Conservation (phyloP, 2,888 invertebrate genomes). For the Cremastinae sp. region DNA sequence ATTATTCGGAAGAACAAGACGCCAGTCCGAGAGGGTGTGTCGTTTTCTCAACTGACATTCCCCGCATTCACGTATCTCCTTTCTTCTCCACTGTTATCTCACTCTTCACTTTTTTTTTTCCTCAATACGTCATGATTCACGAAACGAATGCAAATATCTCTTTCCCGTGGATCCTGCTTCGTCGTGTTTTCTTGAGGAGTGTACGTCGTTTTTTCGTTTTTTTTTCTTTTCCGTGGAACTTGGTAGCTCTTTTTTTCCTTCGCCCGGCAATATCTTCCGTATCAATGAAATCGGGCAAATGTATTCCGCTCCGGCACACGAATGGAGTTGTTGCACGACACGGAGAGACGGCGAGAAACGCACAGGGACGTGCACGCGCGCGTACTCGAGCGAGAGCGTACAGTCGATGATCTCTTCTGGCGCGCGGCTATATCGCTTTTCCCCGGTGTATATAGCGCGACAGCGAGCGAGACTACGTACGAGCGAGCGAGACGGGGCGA, state of each 20-base stretch:
- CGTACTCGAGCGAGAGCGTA: conserved; percentile 29
- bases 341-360: conserved; percentile 14
- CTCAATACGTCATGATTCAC: no score
- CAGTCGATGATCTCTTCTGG: conserved; percentile 57
- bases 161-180: neutral
- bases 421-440: conserved; percentile 21
- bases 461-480: conserved; percentile 2
- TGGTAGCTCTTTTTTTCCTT: neutral
- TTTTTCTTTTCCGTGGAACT: conserved; percentile 3
- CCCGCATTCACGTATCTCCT: no score
- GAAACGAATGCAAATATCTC: no score
- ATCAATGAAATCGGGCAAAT: conserved; percentile 46
- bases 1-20: no score
- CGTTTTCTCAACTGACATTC: no score
- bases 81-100: no score
- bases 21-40: no score
- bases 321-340: conserved; percentile 31
- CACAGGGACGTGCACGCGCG: conserved; percentile 34
- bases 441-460: conserved; percentile 6
- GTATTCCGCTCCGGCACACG: conserved; percentile 19
- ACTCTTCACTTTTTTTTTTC: no score
- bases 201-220: neutral
- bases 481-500: conserved; percentile 5
- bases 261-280: no score
- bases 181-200: conserved; percentile 1